These are phyloP conservation scores for Magallana ariakensis DNA, from an alignment of 1,140 invertebrate species.

Conservation along the genomic window DNA sequence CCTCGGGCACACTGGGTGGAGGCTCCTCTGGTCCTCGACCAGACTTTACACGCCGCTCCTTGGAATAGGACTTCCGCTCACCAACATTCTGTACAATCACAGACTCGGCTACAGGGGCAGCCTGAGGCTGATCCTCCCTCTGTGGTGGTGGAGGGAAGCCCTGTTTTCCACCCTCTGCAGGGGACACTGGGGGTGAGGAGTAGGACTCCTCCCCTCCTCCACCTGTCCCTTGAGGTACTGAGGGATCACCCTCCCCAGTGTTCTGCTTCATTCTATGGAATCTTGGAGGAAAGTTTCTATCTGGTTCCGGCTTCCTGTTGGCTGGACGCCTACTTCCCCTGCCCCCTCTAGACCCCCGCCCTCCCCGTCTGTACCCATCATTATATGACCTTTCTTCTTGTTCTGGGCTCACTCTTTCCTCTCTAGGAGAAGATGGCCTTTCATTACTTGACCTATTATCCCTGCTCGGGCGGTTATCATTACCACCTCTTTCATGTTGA, in stretches of 20 bases:
- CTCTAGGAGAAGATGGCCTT: slow-evolving; percentile 28
- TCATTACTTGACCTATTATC: slow-evolving; percentile 20
- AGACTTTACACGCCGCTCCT: slow-evolving; percentile 47
- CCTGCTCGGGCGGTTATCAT: background rate
- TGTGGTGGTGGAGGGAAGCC: slow-evolving; percentile 15
- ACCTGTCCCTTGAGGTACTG: background rate
- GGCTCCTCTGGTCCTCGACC: slow-evolving; percentile 46
- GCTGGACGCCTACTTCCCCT: slow-evolving; percentile 37
- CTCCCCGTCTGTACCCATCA: slow-evolving; percentile 34
- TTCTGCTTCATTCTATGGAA: slow-evolving; percentile 48
- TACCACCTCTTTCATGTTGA: background rate
- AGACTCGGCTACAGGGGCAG: slow-evolving; percentile 30
- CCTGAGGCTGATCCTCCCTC: slow-evolving; percentile 7
- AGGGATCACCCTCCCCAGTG: background rate
- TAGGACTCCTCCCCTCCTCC: slow-evolving; percentile 1
- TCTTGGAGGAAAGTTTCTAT: slow-evolving; percentile 48
- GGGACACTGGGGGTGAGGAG: background rate
- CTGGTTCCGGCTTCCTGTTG: slow-evolving; percentile 11
- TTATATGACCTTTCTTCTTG: slow-evolving; percentile 23
- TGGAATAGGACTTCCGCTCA: slow-evolving; percentile 53
- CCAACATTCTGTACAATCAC: slow-evolving; percentile 42
- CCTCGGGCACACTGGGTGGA: slow-evolving; percentile 31
- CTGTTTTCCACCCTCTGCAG: background rate
- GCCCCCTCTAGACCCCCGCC: slow-evolving; percentile 33
- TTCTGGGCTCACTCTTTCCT: slow-evolving; percentile 43